Conservation (phyloP, 2,888 invertebrate species). For the Odontothrips loti region DNA sequence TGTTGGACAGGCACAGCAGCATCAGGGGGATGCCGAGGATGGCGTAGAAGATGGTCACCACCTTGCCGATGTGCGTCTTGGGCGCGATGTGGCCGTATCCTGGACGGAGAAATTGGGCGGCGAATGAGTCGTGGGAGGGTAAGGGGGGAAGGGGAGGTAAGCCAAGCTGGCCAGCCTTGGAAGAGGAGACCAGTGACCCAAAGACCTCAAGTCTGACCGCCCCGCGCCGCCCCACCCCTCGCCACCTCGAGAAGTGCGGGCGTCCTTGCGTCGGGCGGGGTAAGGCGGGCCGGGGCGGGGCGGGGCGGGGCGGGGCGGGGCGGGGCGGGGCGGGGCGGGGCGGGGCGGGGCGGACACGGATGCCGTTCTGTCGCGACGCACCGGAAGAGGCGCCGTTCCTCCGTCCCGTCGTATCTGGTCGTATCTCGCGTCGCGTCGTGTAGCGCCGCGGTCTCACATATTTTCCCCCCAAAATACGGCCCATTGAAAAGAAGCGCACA, state of each 20-base stretch:
- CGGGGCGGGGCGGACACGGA: too few relatives aligned
- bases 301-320: too few relatives aligned
- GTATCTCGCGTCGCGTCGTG: too few relatives aligned
- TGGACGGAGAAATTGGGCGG: conserved; percentile 45
- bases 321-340: too few relatives aligned
- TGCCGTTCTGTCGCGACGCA: too few relatives aligned
- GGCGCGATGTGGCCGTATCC: conserved; percentile 95
- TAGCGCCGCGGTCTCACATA: too few relatives aligned
- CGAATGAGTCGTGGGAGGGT: neutral
- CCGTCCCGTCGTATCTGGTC: too few relatives aligned
- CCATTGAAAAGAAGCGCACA: too few relatives aligned
- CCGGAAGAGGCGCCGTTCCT: too few relatives aligned
- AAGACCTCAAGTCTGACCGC: neutral
- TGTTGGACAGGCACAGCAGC: conserved; percentile 89
- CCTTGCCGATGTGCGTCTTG: conserved; percentile 88
- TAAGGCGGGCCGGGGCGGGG: too few relatives aligned
- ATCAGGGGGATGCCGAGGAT: conserved; percentile 92
- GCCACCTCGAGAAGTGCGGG: neutral
- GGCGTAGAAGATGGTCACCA: conserved; percentile 92
- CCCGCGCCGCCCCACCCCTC: neutral
- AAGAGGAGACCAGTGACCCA: neutral
- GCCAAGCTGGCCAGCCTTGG: neutral
- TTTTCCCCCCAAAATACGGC: too few relatives aligned
- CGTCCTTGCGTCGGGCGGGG: neutral
- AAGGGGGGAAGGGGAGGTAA: neutral